Evolutionary conservation across 2,888 invertebrate species (phyloP).

Genomic region (Congeria kusceri): DNA sequence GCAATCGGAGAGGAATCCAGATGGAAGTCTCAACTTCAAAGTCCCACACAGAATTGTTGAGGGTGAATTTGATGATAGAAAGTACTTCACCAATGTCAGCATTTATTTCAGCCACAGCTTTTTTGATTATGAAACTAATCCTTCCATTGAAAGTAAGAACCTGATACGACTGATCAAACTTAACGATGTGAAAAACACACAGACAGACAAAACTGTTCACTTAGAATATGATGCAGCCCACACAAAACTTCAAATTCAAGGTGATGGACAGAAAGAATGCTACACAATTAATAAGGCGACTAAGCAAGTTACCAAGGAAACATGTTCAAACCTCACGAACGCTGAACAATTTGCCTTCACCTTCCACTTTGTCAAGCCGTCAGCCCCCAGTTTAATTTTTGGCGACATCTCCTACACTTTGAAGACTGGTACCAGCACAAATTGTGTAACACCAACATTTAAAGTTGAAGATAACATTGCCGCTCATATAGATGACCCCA

Average conservation of each 20-base stretch:
- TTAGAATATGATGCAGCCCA: constrained; percentile 55
- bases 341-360: constrained; percentile 59
- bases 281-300: constrained; percentile 59
- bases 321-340: constrained; percentile 44
- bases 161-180: constrained; percentile 69
- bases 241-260: no score
- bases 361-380: constrained; percentile 68
- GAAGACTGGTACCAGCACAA: neutral
- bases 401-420: constrained; percentile 66
- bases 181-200: constrained; percentile 51
- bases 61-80: constrained; percentile 72
- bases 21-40: constrained; percentile 74
- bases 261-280: constrained; percentile 60
- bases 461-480: constrained; percentile 49
- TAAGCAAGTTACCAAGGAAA: constrained; percentile 31
- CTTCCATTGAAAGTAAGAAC: constrained; percentile 38
- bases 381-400: constrained; percentile 67
- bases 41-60: constrained; percentile 70
- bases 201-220: constrained; percentile 51
- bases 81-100: constrained; percentile 78
- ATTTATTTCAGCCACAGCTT: constrained; percentile 74
- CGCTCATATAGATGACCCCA: constrained; percentile 9
- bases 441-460: neutral
- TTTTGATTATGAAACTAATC: constrained; percentile 53
- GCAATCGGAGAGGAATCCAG: constrained; percentile 72